phyloP scores from a whole-genome alignment of 1,140 invertebrate species.

The Drosophila orena region DNA sequence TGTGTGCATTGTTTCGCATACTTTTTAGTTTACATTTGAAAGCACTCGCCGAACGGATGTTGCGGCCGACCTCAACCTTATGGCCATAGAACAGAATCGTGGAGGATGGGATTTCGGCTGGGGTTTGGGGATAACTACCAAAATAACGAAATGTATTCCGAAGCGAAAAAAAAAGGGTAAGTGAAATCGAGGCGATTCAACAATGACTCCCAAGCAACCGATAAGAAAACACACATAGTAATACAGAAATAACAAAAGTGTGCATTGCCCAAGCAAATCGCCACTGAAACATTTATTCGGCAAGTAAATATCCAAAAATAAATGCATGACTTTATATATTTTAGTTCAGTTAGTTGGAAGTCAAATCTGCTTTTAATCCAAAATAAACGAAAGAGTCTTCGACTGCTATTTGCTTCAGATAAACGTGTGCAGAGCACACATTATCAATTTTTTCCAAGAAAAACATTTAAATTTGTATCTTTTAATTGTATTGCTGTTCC shows the following conservation, averaged over 20 bases:
- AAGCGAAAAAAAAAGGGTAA: conserved; percentile 21
- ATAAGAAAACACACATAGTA: conserved; percentile 11
- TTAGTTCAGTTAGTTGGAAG: too few relatives aligned
- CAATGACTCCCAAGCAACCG: conserved; percentile 4
- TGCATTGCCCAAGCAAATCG: neutral
- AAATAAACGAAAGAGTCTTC: too few relatives aligned
- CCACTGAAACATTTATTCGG: neutral
- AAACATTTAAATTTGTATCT: too few relatives aligned
- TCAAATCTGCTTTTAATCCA: too few relatives aligned
- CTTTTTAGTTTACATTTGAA: conserved; percentile 80
- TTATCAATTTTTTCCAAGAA: too few relatives aligned
- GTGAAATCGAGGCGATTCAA: neutral
- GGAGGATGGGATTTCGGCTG: conserved; percentile 13
- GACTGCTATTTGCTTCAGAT: too few relatives aligned
- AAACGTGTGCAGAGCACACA: too few relatives aligned
- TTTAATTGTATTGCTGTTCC: too few relatives aligned
- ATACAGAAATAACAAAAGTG: conserved; percentile 6
- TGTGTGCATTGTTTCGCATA: conserved; percentile 73
- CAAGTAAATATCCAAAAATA: neutral
- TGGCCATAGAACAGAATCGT: conserved; percentile 14
- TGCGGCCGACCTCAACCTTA: conserved; percentile 79
- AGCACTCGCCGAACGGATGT: conserved; percentile 78
- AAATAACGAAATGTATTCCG: conserved; percentile 23
- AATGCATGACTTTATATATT: too few relatives aligned
- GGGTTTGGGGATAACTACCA: conserved; percentile 16